phyloP scores from a whole-genome alignment of 2,113 vertebrate genomes.

The Mormyrus lacerda region DNA sequence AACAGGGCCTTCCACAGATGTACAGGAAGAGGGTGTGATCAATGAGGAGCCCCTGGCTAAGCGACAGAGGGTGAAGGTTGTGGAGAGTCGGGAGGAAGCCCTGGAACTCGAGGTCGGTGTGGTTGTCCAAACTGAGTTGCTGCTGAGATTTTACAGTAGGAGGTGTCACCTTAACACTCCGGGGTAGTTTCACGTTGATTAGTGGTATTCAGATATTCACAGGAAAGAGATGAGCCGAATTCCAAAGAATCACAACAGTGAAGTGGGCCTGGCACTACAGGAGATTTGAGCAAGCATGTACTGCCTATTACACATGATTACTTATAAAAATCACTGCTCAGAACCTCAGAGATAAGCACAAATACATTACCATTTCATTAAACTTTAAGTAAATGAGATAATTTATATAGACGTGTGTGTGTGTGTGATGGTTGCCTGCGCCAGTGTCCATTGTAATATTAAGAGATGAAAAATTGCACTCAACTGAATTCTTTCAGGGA shows the following conservation, averaged over 20 bases:
- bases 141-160: not conserved
- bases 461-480: not conserved
- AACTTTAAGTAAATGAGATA: no score
- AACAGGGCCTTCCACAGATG: slow-evolving; percentile 80
- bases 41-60: slow-evolving; percentile 74
- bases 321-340: no score
- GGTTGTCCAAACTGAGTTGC: not conserved
- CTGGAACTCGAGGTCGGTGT: slow-evolving; percentile 69
- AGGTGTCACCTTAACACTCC: no score
- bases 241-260: no score
- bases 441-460: not conserved
- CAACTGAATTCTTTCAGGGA: not conserved
- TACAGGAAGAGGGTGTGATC: slow-evolving; percentile 81
- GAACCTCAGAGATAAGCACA: no score
- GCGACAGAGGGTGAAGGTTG: slow-evolving; percentile 72
- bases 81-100: slow-evolving; percentile 70
- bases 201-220: no score
- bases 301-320: no score
- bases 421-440: not conserved
- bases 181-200: no score
- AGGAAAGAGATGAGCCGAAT: no score
- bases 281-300: no score
- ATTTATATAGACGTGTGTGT: not conserved
- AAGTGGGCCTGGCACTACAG: no score
- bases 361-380: no score